Evolutionary conservation across 2,888 invertebrate species (phyloP), one percentile per base, ranked within the genome.

Genomic region (Drosophila colorata): DNA sequence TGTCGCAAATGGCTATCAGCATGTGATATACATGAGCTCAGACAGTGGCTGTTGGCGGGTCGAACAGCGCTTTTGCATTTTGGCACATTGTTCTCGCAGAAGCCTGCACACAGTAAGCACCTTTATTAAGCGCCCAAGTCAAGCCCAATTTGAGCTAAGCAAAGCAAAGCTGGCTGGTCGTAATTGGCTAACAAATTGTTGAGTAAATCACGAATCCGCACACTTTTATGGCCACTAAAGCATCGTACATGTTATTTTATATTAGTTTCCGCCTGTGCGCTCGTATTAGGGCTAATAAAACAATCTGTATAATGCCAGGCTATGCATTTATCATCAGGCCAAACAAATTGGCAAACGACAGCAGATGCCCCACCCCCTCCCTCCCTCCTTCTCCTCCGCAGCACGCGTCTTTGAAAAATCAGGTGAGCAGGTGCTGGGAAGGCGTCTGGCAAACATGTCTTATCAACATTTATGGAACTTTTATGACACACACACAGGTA

Each of bases 401-500:
- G 4, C 35, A 7, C 14, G 14, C 6, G n/a, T 20, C 69, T 60
- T 53, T 64, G 56, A 44, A 43, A 65, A 76, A 77, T 69, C 73
- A 77, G 35, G 69, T 18, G 33, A 57, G 52, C 66, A 66, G 75
- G 56, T 75, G 69, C 43, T 52, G 57, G 9, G 41, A 59, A 56
- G 41, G 40, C 51, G 61, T 38, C 48, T 68, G 69, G 76, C 69
- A 83, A 75, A 86, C 87, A 79, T 84, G 87, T 61, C 84, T 86
- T 83, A 83, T 83, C 87, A 83, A 79, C 87, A 77, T 83, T 83
- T 86, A 86, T 83, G 84, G 55, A 79, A 77, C 71, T 76, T 86
- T 83, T 78, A 83, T 71, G 69, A 43, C 31, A 53, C 46, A 60
- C 18, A 25, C 37, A 25, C 40, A 41, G 25, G 38, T 23, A 20